Percentiles rank a stretch among this genome's conserved stretches.
phyloP scores from a whole-genome alignment of 2,888 invertebrate species.

The Caenorhabditis sulstoni region DNA sequence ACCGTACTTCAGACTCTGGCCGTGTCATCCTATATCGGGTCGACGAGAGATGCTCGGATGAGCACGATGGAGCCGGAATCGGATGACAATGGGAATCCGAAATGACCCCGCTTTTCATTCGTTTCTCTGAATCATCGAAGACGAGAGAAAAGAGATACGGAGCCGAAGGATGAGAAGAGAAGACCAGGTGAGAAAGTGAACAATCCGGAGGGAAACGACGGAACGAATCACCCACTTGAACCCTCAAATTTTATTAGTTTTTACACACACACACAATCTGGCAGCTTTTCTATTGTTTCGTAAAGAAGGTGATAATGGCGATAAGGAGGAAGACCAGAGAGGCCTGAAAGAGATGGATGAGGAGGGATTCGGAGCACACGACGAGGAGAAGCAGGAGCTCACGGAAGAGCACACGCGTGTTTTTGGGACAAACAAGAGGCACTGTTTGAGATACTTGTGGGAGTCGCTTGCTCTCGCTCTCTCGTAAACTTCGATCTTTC shows the following conservation, averaged over 20 bases:
- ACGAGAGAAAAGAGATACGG: conserved; percentile 16
- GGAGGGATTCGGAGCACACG: conserved; percentile 1
- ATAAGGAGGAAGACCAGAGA: conserved; percentile 13
- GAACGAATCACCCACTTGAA: too few species aligned
- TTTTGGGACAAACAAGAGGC: conserved; percentile 38
- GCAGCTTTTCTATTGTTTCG: conserved; percentile 11
- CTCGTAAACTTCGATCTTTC: conserved; percentile 34
- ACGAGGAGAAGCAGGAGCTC: background rate
- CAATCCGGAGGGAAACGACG: too few species aligned
- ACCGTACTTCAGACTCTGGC: background rate
- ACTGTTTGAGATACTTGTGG: conserved; percentile 55
- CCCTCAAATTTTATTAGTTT: conserved; percentile 45
- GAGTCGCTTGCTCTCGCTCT: conserved; percentile 40
- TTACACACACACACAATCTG: too few species aligned
- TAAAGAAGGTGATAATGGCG: conserved; percentile 21
- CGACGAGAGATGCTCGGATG: conserved; percentile 10
- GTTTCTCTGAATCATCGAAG: background rate
- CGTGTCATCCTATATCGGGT: conserved; percentile 16
- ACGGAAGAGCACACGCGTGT: conserved; percentile 16
- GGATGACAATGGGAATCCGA: conserved; percentile 14
- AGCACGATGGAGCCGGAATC: background rate
- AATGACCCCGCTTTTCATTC: background rate
- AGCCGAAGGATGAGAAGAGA: conserved; percentile 20
- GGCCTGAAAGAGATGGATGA: conserved; percentile 16
- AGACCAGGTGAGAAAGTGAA: conserved; percentile 22